phyloP scores from a whole-genome alignment of 2,113 vertebrate species.

The Pseudolaguvia tuberculata region DNA sequence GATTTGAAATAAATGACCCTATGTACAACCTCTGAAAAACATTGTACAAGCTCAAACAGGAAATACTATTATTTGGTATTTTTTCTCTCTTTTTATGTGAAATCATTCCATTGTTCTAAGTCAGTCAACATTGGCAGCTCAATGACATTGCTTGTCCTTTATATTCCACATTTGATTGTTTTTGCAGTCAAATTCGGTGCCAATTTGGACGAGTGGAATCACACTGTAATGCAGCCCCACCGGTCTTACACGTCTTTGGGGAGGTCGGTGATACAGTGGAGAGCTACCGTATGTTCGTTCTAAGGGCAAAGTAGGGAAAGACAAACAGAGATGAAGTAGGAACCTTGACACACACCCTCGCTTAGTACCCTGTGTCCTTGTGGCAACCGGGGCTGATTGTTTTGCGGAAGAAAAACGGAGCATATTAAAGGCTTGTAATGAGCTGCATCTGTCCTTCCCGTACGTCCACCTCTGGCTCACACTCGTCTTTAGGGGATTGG shows the following conservation, averaged over 20 bases:
- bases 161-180: slow-evolving; percentile 84
- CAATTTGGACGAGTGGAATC: slow-evolving; percentile 19
- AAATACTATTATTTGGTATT: slow-evolving; percentile 66
- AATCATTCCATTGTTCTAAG: slow-evolving; percentile 67
- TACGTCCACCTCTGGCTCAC: slow-evolving; percentile 90
- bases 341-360: slow-evolving; percentile 39
- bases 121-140: slow-evolving; percentile 89
- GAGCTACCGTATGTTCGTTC: slow-evolving; percentile 16
- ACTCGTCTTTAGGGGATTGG: slow-evolving; percentile 78
- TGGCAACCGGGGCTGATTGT: slow-evolving; percentile 49
- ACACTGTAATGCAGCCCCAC: slow-evolving; percentile 38
- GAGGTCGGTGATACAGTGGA: slow-evolving; percentile 24
- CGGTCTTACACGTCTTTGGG: slow-evolving; percentile 56
- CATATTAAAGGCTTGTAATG: slow-evolving; percentile 93
- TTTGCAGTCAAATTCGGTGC: slow-evolving; percentile 80
- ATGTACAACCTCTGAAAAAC: slow-evolving; percentile 92
- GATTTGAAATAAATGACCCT: slow-evolving; percentile 82
- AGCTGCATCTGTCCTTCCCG: slow-evolving; percentile 99
- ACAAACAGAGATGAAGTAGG: slow-evolving; percentile 31
- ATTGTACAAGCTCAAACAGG: slow-evolving; percentile 81
- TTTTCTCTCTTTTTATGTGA: slow-evolving; percentile 61
- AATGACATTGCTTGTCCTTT: slow-evolving; percentile 91
- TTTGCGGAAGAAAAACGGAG: slow-evolving; percentile 36
- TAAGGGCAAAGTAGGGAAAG: slow-evolving; percentile 38
- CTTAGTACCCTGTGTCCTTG: slow-evolving; percentile 16